phyloP scores from a whole-genome alignment of 1,140 invertebrate genomes.

The Drosophila oshimai region DNA sequence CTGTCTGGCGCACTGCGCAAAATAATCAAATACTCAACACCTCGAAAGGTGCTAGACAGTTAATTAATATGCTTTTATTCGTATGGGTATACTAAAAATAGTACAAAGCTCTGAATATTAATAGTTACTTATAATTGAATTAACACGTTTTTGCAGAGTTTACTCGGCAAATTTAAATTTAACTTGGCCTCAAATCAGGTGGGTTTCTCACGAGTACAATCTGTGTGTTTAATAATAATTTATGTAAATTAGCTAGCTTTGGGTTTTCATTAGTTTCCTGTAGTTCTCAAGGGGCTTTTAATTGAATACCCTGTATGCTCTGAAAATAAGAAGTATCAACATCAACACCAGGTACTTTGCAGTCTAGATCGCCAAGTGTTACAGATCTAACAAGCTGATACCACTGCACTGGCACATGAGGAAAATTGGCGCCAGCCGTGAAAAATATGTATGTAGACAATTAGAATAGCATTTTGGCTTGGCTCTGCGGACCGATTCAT shows the following conservation, averaged over 20 bases:
- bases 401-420: conserved; percentile 6
- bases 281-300: too few species aligned
- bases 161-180: conserved; percentile 11
- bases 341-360: background rate
- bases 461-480: conserved; percentile 52
- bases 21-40: conserved; percentile 5
- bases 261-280: too few species aligned
- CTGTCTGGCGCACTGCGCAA: background rate
- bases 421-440: conserved; percentile 61
- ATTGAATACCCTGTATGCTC: background rate
- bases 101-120: conserved; percentile 15
- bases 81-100: conserved; percentile 31
- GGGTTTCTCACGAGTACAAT: too few species aligned
- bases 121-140: conserved; percentile 29
- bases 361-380: background rate
- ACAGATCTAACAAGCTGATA: background rate
- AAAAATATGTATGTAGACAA: conserved; percentile 65
- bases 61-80: conserved; percentile 26
- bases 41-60: conserved; percentile 51
- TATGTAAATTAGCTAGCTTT: too few species aligned
- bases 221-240: too few species aligned
- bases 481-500: conserved; percentile 36
- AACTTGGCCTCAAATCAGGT: background rate
- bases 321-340: background rate
- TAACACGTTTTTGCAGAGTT: conserved; percentile 24